A percentile compares a stretch with the other conserved stretches of the same genome.
These are phyloP conservation scores for Fistularia tabacaria DNA, from an alignment of 2,797 vertebrate genomes.

Conservation along the genomic window DNA sequence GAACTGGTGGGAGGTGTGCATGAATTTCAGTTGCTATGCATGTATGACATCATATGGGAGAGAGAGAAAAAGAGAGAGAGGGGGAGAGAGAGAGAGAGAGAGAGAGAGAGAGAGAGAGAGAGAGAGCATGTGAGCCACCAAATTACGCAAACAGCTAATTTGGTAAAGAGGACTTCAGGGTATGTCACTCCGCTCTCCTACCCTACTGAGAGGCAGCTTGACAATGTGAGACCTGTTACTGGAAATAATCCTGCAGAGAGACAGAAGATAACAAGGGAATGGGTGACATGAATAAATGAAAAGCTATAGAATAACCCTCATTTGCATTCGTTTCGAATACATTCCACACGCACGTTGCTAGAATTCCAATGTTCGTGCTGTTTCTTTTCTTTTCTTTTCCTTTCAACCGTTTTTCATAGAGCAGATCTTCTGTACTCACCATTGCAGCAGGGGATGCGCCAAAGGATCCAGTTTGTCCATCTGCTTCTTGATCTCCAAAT, in stretches of 20 bases:
- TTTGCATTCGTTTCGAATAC: background rate
- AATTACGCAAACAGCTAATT: constrained; percentile 13
- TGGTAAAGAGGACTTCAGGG: constrained; percentile 8
- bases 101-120: constrained; percentile 26
- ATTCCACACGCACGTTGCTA: too few species aligned
- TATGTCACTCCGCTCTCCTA: constrained; percentile 57
- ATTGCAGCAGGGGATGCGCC: constrained; percentile 94
- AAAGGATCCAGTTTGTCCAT: constrained; percentile 98
- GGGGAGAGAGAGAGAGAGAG: constrained; percentile 24
- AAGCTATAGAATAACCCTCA: background rate
- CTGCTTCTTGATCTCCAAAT: constrained; percentile 99
- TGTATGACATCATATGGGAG: constrained; percentile 17
- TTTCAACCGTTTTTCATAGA: constrained; percentile 1
- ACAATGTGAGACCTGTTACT: constrained; percentile 99
- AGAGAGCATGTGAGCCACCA: constrained; percentile 17
- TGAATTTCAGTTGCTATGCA: constrained; percentile 98
- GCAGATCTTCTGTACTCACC: constrained; percentile 71
- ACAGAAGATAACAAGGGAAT: constrained; percentile 39
- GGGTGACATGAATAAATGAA: background rate
- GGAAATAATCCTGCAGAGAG: constrained; percentile 90
- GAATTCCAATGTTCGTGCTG: constrained; percentile 1
- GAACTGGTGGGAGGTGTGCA: constrained; percentile 99
- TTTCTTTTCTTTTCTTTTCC: background rate
- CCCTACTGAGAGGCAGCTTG: constrained; percentile 98
- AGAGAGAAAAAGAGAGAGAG: constrained; percentile 25